A percentile compares a stretch with the other conserved stretches of the same genome.
These are phyloP conservation scores for Cebidichthys violaceus DNA, from an alignment of 2,113 vertebrate species.

Conservation along the genomic window DNA sequence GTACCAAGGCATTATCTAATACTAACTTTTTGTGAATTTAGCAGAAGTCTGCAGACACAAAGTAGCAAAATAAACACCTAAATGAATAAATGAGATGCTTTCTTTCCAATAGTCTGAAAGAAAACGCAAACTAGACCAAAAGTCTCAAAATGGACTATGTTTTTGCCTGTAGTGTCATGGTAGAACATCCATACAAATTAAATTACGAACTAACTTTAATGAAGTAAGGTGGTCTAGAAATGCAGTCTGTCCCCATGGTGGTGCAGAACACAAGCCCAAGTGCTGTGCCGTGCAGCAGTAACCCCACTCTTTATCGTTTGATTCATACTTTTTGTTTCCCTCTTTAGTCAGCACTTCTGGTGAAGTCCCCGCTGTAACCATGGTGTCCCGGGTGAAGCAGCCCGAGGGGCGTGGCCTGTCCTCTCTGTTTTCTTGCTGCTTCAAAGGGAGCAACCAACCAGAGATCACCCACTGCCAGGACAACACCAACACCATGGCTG, in stretches of 20 bases:
- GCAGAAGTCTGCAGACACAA: no score
- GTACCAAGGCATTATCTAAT: no score
- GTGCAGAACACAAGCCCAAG: background rate
- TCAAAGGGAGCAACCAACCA: conserved; percentile 88
- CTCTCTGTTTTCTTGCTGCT: conserved; percentile 91
- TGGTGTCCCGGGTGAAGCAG: conserved; percentile 88
- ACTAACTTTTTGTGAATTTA: no score
- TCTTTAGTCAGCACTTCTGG: background rate
- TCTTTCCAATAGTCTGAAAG: no score
- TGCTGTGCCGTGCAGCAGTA: background rate
- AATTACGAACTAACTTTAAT: background rate
- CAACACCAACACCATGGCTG: conserved; percentile 84
- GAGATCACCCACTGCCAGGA: conserved; percentile 92
- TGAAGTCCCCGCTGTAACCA: conserved; percentile 64
- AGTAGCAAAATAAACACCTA: no score
- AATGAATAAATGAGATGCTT: no score
- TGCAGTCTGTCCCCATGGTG: background rate
- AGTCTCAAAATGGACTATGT: background rate
- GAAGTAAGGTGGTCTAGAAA: background rate
- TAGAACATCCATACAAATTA: background rate
- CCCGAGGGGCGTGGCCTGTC: conserved; percentile 84
- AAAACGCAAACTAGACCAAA: no score
- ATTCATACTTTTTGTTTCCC: background rate
- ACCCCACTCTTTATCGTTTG: background rate
- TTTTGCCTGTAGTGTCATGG: background rate